Evolutionary conservation across 1,140 invertebrate species (phyloP), one percentile per base, ranked within the genome.

Genomic region (Drosophila arawakana): DNA sequence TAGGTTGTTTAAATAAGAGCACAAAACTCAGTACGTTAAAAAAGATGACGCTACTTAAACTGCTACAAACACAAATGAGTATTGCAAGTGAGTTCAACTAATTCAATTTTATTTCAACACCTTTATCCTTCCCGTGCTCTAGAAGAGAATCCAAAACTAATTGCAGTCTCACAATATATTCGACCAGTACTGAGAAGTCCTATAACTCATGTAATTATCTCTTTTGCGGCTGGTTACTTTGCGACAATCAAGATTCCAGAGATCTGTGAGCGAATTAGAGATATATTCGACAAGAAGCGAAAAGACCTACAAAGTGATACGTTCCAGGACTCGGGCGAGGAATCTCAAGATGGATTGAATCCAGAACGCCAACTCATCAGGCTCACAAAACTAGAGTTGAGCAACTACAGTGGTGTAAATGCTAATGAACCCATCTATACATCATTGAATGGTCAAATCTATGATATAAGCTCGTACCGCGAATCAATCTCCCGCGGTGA

Each of bases 391-490:
- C 21, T 39, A 11, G 63, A 88, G 49, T 50, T 88, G 50, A 62
- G 37, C 7, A 46, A 47, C 9, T 89, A 67, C 18, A 11, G 80
- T 66, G 84, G 84, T 8, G 0, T 46, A 2, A 13, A 47, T 0
- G n/a, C 46, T 0, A 61, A 75, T 11, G 35, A 39, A 35, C 74
- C 71, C 2, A 68, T 83, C 30, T 89, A 89, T 11, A 88, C 84
- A 13, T 84, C 84, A 0, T 34, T 89, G 0, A 89, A 88, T 63
- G 84, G 84, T 0, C 71, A 63, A 7, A 89, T 88, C 15, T 88
- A 81, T 44, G 84, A 88, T 18, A 49, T 88, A 11, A 89, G 54
- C 35, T 39, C 79, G 6, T 43, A 39, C 8, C 79, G 76, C 0
- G 62, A 80, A 0, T 67, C 47, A 9, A 80, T 74, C 39, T 18